Evolutionary conservation across 2,888 invertebrate species (phyloP), one percentile per base, ranked within the genome.

Genomic region (Tipula lateralis): DNA sequence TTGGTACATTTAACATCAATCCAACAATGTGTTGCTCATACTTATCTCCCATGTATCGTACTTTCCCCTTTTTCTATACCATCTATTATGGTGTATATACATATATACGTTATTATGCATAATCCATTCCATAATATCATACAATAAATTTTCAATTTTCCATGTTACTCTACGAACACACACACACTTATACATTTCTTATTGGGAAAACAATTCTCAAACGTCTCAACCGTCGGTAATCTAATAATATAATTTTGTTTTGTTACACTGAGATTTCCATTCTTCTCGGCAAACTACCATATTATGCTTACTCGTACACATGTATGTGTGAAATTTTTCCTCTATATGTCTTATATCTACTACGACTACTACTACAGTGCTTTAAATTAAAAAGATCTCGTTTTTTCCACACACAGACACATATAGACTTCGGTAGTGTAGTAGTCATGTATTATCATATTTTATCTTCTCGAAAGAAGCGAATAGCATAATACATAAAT

Each of bases 151-250:
- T 66, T 66, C 24, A 66, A 66, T 66, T 66, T 24, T 66, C 9
- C 66, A 66, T 24, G 19, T 66, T 24, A 24, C 1, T 66, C 19
- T 13, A 39, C 39, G 13, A 4, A 39, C 19, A 50, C 44, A 44
- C 16, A 39, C 39, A 39, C n/a, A n/a, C n/a, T 19, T 7, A 13
- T 24, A 50, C 66, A 66, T 24, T 66, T n/a, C n/a, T 66, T 66
- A 16, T 44, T n/a, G 16, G 44, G 6, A 66, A 66, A 24, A 66
- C 6, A 66, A 66, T 66, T 9, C 9, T 66, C 24, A 66, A 66
- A n/a, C n/a, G n/a, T n/a, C n/a, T n/a, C n/a, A n/a, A 66, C 66
- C 66, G 24, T 66, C 66, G 66, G 66, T 66, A 66, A 66, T 66
- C 24, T 66, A 66, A 66, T 66, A 66, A 66, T 7, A 66, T 12